A percentile compares a stretch with the other conserved stretches of the same genome.
These are phyloP conservation scores for Entomyzon cyanotis DNA, from an alignment of 2,113 vertebrate species.

Conservation along the genomic window DNA sequence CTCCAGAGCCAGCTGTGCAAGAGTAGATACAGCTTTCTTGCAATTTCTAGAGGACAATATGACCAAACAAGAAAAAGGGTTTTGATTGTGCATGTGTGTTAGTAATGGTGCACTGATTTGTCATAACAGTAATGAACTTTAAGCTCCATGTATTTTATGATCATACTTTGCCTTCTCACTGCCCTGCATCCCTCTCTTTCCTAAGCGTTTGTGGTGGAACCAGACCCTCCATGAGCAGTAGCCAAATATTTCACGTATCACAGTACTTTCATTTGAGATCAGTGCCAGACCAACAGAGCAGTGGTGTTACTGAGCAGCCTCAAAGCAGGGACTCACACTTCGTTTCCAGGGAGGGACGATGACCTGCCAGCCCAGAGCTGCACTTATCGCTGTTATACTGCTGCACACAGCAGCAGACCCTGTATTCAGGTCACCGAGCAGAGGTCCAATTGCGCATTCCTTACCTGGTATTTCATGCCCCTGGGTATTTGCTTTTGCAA, in stretches of 20 bases:
- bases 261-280: neutral
- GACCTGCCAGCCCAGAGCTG: neutral
- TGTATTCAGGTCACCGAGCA: neutral
- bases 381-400: neutral
- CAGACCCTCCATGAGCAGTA: neutral
- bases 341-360: neutral
- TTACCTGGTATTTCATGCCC: neutral
- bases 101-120: neutral
- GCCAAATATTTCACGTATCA: neutral
- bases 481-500: neutral
- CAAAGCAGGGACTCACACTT: rapidly evolving
- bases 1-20: slow-evolving; percentile 6
- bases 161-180: neutral
- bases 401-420: neutral
- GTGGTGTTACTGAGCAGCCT: neutral
- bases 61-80: neutral
- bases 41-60: neutral
- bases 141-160: neutral
- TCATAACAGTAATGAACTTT: neutral
- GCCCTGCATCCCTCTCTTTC: neutral
- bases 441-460: neutral
- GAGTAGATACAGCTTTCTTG: slow-evolving; percentile 25
- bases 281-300: neutral
- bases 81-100: neutral
- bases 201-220: rapidly evolving